Conservation (phyloP, 2,113 vertebrate genomes). For the Podarcis muralis region DNA sequence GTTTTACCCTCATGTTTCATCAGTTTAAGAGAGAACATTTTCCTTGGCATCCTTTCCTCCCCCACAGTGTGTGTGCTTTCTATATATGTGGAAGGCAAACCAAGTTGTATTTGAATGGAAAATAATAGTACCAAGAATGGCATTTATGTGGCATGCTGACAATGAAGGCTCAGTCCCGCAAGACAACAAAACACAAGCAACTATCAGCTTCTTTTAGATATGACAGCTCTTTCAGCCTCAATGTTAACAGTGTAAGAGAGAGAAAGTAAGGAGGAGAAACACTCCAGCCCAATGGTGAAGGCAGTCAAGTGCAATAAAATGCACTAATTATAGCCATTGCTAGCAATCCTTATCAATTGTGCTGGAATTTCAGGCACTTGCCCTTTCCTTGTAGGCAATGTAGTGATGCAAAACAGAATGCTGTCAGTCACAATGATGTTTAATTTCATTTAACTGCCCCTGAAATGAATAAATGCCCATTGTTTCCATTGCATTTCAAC, state of each 20-base stretch:
- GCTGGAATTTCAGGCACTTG: constrained; percentile 69
- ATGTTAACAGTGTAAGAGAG: background rate
- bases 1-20: background rate
- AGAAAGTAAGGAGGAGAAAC: background rate
- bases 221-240: constrained; percentile 25
- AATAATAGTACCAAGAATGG: constrained; percentile 45
- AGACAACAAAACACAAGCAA: constrained; percentile 44
- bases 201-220: constrained; percentile 44
- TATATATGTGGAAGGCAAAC: constrained; percentile 17
- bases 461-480: constrained; percentile 74
- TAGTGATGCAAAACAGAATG: constrained; percentile 65
- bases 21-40: background rate
- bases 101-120: constrained; percentile 27
- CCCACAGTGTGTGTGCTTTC: background rate
- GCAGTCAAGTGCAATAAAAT: constrained; percentile 57
- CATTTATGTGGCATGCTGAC: constrained; percentile 49
- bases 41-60: background rate
- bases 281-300: constrained; percentile 49
- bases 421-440: constrained; percentile 61
- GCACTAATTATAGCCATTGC: constrained; percentile 39
- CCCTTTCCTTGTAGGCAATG: constrained; percentile 68
- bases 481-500: constrained; percentile 72
- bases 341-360: constrained; percentile 65
- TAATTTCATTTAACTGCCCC: constrained; percentile 65
- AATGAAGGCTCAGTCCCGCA: constrained; percentile 37